These are phyloP conservation scores for Plectropomus leopardus DNA, from an alignment of 2,113 vertebrate genomes.

Conservation along the genomic window DNA sequence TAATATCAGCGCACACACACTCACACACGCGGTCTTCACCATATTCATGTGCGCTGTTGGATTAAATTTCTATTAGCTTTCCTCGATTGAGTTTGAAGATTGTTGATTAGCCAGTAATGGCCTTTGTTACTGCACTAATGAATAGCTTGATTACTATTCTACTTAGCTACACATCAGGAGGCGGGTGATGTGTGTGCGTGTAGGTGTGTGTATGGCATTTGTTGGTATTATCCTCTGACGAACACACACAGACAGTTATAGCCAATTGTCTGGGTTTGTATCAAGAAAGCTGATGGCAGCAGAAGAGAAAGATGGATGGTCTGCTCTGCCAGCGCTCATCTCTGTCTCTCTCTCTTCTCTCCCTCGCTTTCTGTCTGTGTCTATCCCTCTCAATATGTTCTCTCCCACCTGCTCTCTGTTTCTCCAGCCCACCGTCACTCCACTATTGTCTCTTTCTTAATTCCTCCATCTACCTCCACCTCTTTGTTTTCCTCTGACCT, in stretches of 20 bases:
- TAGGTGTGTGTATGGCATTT: constrained; percentile 55
- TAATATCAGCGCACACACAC: constrained; percentile 29
- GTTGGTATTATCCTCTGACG: constrained; percentile 65
- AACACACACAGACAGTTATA: constrained; percentile 60
- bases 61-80: constrained; percentile 86
- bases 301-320: constrained; percentile 70
- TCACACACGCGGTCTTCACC: constrained; percentile 57
- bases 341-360: constrained; percentile 34
- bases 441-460: constrained; percentile 38
- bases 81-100: constrained; percentile 87
- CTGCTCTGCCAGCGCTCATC: constrained; percentile 61
- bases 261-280: constrained; percentile 72
- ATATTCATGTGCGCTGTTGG: constrained; percentile 79
- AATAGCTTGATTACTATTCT: constrained; percentile 89
- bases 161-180: constrained; percentile 76
- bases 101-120: constrained; percentile 90
- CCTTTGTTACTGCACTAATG: constrained; percentile 86
- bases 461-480: constrained; percentile 6
- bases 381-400: constrained; percentile 46
- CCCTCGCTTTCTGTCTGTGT: constrained; percentile 31
- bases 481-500: constrained; percentile 9
- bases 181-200: constrained; percentile 18
- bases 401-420: constrained; percentile 47
- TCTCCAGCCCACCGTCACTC: constrained; percentile 25
- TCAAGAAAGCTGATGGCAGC: constrained; percentile 73